phyloP scores from a whole-genome alignment of 2,888 invertebrate genomes.

The Spodoptera picta region DNA sequence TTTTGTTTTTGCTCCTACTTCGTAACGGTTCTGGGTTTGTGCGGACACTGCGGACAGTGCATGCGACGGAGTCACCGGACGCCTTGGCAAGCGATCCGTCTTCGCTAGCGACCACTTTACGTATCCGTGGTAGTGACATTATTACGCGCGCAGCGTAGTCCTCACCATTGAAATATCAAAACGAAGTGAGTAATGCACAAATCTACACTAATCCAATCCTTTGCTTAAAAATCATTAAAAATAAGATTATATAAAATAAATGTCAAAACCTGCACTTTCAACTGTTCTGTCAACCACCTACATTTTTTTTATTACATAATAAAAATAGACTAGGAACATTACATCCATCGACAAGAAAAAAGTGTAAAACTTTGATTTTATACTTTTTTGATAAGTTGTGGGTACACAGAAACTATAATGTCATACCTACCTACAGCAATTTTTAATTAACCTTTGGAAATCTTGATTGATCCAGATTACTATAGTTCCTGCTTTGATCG shows the following conservation, averaged over 20 bases:
- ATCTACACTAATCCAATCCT: slow-evolving; percentile 46
- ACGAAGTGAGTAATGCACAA: slow-evolving; percentile 30
- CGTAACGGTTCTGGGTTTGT: slow-evolving; percentile 51
- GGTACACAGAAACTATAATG: slow-evolving; percentile 2
- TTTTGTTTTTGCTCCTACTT: slow-evolving; percentile 69
- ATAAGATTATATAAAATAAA: slow-evolving; percentile 65
- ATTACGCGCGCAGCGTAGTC: slow-evolving; percentile 28
- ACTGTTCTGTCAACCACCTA: slow-evolving; percentile 61
- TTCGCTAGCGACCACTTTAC: slow-evolving; percentile 51
- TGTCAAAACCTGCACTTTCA: slow-evolving; percentile 66
- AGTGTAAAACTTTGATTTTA: background rate
- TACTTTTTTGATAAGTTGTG: slow-evolving; percentile 9
- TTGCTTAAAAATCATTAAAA: slow-evolving; percentile 64
- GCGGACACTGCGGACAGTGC: slow-evolving; percentile 33
- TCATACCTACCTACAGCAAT: background rate
- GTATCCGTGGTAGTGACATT: slow-evolving; percentile 67
- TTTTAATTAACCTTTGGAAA: background rate
- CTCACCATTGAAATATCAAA: slow-evolving; percentile 49
- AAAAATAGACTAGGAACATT: slow-evolving; percentile 1
- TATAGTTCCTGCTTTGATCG: too few relatives aligned
- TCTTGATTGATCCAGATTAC: background rate
- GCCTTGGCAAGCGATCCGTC: slow-evolving; percentile 51
- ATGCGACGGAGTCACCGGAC: slow-evolving; percentile 52
- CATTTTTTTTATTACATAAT: slow-evolving; percentile 11
- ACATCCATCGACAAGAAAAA: slow-evolving; percentile 7